Evolutionary conservation across 2,113 vertebrate species (phyloP).

Genomic region (Megaceryle maxima): DNA sequence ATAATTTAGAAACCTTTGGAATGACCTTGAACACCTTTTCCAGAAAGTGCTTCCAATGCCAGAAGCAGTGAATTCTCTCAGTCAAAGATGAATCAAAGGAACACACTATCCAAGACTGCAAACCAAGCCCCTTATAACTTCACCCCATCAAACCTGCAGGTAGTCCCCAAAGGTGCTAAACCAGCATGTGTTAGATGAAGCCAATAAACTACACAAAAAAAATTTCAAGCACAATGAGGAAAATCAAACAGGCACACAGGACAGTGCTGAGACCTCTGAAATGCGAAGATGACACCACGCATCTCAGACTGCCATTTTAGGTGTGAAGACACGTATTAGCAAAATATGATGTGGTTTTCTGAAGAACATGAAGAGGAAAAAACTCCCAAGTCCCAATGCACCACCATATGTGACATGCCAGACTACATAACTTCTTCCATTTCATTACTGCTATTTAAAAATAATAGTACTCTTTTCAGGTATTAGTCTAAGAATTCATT

Average conservation of each 20-base stretch:
- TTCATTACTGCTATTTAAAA: neutral
- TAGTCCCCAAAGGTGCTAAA: neutral
- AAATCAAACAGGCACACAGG: neutral
- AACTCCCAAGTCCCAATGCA: neutral
- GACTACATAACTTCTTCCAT: neutral
- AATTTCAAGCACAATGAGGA: neutral
- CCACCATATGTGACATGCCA: neutral
- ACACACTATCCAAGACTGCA: neutral
- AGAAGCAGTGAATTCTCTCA: slow-evolving; percentile 44
- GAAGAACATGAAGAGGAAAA: neutral
- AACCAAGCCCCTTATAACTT: neutral
- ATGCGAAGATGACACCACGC: neutral
- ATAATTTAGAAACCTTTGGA: slow-evolving; percentile 41
- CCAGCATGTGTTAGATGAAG: neutral
- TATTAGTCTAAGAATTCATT: neutral
- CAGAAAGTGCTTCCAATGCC: slow-evolving; percentile 19
- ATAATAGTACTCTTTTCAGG: neutral
- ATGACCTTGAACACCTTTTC: slow-evolving; percentile 34
- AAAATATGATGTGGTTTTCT: neutral
- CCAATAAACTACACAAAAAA: neutral
- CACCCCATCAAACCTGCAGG: slow-evolving; percentile 10
- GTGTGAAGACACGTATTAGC: neutral
- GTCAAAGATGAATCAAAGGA: slow-evolving; percentile 52
- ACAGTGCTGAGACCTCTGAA: neutral
- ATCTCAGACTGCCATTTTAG: neutral